These are phyloP conservation scores for Spinus olivaceus DNA, from an alignment of 2,797 vertebrate genomes.

Conservation along the genomic window DNA sequence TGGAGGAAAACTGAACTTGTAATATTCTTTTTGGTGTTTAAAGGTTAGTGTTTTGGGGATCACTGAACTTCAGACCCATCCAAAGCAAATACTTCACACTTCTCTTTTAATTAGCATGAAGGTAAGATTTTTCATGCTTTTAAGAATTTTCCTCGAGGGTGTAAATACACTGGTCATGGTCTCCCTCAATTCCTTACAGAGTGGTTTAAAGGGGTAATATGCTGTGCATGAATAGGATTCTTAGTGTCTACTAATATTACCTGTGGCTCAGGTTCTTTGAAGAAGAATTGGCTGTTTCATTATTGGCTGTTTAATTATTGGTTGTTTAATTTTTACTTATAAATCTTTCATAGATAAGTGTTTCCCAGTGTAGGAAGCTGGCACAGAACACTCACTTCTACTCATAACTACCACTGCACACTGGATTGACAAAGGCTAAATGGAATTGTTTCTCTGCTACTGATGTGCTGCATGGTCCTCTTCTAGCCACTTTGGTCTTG, in stretches of 20 bases:
- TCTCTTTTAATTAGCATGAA: not conserved
- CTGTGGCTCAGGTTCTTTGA: not conserved
- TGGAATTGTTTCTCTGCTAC: not conserved
- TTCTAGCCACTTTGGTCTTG: not conserved
- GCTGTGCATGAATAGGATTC: not conserved
- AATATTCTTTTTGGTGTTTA: not conserved
- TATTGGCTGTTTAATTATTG: not conserved
- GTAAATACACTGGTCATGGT: not conserved
- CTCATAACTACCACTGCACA: not conserved
- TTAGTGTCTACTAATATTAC: not conserved
- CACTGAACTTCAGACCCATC: accelerated
- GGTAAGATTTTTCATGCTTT: not conserved
- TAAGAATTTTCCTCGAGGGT: not conserved
- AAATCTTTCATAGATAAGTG: not conserved
- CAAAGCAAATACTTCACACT: not conserved
- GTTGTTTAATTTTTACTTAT: not conserved
- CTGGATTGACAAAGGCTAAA: not conserved
- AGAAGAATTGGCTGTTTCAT: not conserved
- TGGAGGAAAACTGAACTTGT: not conserved
- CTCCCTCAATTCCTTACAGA: not conserved
- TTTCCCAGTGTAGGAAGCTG: not conserved
- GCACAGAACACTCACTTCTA: not conserved
- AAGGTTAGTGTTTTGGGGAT: not conserved
- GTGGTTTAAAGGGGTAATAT: not conserved
- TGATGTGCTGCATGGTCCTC: not conserved